Evolutionary conservation across 2,888 invertebrate species (phyloP), one percentile per base, ranked within the genome.

Genomic region (Xylota segnis): DNA sequence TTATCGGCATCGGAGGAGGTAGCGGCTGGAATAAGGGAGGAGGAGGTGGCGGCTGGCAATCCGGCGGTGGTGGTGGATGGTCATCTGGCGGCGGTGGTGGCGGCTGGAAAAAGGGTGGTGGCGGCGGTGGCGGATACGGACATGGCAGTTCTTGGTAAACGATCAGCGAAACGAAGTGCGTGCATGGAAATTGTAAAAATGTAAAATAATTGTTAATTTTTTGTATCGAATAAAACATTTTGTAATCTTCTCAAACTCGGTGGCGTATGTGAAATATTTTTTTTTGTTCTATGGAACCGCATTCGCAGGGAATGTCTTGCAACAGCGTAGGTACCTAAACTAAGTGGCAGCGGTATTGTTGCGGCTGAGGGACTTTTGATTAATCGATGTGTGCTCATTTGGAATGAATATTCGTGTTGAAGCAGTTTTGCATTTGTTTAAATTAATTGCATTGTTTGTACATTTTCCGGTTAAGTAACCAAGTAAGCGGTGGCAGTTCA

Each of bases 41-140:
- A 7, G 78, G 79, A 6, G 89, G 88, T 29, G 88, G 88, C 5
- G 87, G 89, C 5, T 76, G 75, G 75, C 54, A 65, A 34, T 76
- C 75, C 10, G 76, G 89, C 10, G 76, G 89, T 37, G 81, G 87
- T n/a, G 87, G 88, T 77, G 87, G 16, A 76, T 89, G 89, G 89
- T 87, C 88, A 32, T 12, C 50, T 0, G 63, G 76, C 9, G 82
- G 66, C 10, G 63, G 72, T 18, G 87, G 87, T 10, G 83, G 86
- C 54, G 81, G 81, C 7, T 40, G 56, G 14, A 47, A 70, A 47
- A 27, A 63, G 45, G 52, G 74, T 14, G 56, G 70, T 2, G 79
- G 79, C n/a, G 65, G 65, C 4, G 59, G 71, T n/a, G 58, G 71
- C n/a, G 65, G 75, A 18, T 65, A 66, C 18, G 82, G 82, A 16